These are phyloP conservation scores for Drosophila santomea DNA, from an alignment of 1,140 invertebrate genomes.

Conservation along the genomic window DNA sequence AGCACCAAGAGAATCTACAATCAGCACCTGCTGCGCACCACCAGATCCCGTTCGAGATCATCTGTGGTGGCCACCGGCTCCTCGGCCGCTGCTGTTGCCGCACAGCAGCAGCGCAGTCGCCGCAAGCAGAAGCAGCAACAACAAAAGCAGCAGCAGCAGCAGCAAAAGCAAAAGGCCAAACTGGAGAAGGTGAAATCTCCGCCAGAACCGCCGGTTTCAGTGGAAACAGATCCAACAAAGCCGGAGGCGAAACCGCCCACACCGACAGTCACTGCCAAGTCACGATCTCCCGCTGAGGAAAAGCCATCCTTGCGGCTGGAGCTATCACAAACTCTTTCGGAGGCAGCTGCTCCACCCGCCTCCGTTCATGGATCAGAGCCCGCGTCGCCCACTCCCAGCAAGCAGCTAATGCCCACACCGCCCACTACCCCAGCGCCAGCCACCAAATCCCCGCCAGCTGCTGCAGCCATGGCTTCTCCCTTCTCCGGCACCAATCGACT, in stretches of 20 bases:
- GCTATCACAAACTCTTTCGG: background rate
- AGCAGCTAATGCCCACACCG: conserved; percentile 55
- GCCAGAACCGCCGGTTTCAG: background rate
- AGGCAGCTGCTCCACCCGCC: conserved; percentile 4
- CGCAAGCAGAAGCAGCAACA: conserved; percentile 51
- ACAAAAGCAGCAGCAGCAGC: conserved; percentile 5
- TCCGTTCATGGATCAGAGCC: conserved; percentile 16
- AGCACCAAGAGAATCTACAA: conserved; percentile 67
- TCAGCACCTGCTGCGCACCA: conserved; percentile 66
- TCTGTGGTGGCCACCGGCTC: conserved; percentile 32
- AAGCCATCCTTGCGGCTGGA: conserved; percentile 16
- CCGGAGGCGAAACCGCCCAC: background rate
- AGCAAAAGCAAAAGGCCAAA: conserved; percentile 12
- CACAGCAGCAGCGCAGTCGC: conserved; percentile 50
- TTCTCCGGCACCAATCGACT: conserved; percentile 7
- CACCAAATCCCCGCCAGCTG: conserved; percentile 28
- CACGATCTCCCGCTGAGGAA: conserved; percentile 24
- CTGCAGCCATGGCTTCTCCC: background rate
- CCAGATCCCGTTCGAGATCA: conserved; percentile 57
- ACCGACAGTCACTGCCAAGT: conserved; percentile 33
- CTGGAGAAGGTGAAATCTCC: conserved; percentile 13
- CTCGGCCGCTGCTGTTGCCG: conserved; percentile 22
- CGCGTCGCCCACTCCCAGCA: conserved; percentile 45
- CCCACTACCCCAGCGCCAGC: conserved; percentile 52
- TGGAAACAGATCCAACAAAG: background rate